phyloP scores from a whole-genome alignment of 1,140 invertebrate species.

The Phymastichus coffea region DNA sequence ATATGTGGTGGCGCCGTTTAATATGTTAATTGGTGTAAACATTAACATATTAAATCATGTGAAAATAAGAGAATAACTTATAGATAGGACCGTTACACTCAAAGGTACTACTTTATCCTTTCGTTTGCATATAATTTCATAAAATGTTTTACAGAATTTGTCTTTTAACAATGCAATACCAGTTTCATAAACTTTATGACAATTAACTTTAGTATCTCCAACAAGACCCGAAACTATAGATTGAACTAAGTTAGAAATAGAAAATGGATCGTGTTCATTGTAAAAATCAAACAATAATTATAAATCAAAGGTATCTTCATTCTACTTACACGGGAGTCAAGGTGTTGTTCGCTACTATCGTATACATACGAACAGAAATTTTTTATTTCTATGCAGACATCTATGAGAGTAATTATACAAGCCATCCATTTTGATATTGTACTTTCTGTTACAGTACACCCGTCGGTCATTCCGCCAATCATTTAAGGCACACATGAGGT shows the following conservation, averaged over 20 bases:
- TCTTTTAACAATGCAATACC: not conserved
- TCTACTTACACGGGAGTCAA: conserved; percentile 7
- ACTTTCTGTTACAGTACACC: conserved; percentile 33
- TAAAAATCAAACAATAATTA: not conserved
- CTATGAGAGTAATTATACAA: not conserved
- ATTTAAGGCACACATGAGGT: conserved; percentile 39
- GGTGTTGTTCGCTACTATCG: conserved; percentile 27
- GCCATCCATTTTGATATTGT: conserved; percentile 28
- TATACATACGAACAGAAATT: conserved; percentile 24
- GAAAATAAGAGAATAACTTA: no score
- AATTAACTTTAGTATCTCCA: conserved; percentile 3
- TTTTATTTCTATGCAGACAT: conserved; percentile 21
- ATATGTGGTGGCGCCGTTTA: no score
- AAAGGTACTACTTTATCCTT: not conserved
- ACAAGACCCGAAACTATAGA: not conserved
- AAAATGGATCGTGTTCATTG: conserved; percentile 9
- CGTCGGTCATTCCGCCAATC: conserved; percentile 38
- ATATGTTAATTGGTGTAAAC: no score
- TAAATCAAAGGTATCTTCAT: conserved; percentile 3
- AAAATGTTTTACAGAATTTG: not conserved
- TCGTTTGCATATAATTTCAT: not conserved
- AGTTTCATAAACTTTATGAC: not conserved
- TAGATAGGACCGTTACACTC: no score
- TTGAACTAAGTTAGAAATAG: not conserved
- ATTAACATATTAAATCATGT: no score